Base-by-base conservation (phyloP, 2,113 vertebrate genomes). In the Anhinga rufa region DNA sequence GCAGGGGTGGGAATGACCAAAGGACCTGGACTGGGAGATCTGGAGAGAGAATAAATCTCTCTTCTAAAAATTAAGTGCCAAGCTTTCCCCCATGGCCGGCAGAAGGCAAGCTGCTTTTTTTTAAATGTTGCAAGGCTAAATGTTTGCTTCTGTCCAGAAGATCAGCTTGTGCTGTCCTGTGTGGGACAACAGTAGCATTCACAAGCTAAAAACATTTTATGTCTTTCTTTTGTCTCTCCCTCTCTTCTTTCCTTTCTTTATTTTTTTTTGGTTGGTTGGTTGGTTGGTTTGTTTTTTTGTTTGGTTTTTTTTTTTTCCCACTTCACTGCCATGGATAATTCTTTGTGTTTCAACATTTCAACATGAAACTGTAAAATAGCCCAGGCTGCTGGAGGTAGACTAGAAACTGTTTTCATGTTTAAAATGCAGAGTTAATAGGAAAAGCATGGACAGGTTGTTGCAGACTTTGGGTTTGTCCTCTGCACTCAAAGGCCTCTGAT, bases 1-100 rank as follows among this genome's bases (percentile, higher is more conserved):
- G 16, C 29, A 29, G 57, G 55, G 36, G 2, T 51, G 25, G 44
- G 25, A 15, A 31, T 0, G 3, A 8, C 16, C 2, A 2, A 6
- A 42, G 62, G 52, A 48, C 16, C 6, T 5, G 32, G n/a, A 5
- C 19, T 55, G 42, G 61, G 57, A 71, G 29, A 40, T 7, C 14
- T 31, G 36, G 48, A 54, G 38, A 42, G 19, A 78, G 18, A 69
- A 34, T 29, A 83, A 26, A 49, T 9, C 12, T 40, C 40, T 62
- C 49, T 54, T 46, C 36, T 54, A 46, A 18, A 51, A 46, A 18
- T 18, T 2, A 12, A 52, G 6, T 4, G 15, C 32, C n/a, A 58
- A 68, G 17, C 25, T 64, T 62, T 80, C 20, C 18, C 42, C 38
- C 12, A 25, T 24, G 19, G 8, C 26, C n/a, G 40, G 28, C 49